Percentiles rank a stretch among this genome's conserved stretches.
Conservation (phyloP, 2,113 vertebrate genomes). For the Puma concolor region DNA sequence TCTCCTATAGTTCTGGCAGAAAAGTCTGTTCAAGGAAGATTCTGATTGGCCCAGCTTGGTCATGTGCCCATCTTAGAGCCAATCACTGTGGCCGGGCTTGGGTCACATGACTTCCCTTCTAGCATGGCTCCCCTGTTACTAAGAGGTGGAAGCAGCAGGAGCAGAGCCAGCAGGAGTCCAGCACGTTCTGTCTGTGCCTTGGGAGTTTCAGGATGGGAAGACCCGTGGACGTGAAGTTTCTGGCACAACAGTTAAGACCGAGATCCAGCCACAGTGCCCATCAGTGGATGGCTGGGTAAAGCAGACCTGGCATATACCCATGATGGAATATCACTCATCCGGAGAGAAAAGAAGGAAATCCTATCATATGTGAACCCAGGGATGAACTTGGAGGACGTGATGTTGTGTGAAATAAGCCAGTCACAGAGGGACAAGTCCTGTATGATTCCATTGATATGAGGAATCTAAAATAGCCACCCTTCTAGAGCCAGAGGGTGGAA, state of each 20-base stretch:
- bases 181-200: accelerated
- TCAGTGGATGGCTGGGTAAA: not conserved
- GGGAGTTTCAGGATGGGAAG: not conserved
- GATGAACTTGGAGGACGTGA: not conserved
- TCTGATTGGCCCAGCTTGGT: not conserved
- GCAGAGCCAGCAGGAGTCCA: not conserved
- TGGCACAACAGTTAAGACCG: not conserved
- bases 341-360: not conserved
- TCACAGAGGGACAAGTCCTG: not conserved
- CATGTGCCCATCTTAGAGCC: not conserved
- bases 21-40: not conserved
- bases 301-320: not conserved
- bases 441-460: not conserved
- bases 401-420: not conserved
- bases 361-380: not conserved
- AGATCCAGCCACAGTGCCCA: not conserved
- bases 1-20: not conserved
- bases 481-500: not conserved
- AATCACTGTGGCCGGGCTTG: not conserved
- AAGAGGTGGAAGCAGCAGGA: not conserved
- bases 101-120: not conserved
- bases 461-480: not conserved
- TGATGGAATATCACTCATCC: not conserved
- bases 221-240: not conserved
- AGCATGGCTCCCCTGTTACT: not conserved